Evolutionary conservation across 1,140 invertebrate genomes (phyloP), one percentile per base, ranked within the genome.

Genomic region (Drosophila nebulosa): DNA sequence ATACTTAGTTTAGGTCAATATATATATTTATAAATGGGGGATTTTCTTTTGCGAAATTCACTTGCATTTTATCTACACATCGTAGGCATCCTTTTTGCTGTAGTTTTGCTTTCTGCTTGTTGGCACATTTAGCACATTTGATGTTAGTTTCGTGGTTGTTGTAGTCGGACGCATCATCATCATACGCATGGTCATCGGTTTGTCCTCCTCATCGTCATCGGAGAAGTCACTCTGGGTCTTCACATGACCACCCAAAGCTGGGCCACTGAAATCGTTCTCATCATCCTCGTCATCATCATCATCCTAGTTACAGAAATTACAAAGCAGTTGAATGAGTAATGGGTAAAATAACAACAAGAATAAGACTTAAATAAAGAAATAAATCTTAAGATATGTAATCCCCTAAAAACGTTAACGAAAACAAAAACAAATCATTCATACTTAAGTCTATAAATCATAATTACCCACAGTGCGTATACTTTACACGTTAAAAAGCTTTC

Each of bases 91-190:
- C 89, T 90, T 91, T 76, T 90, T 89, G 39, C 39, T 46, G 61
- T 64, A 74, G 61, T 78, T 88, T 32, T 85, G 64, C 69, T 81
- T 91, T 74, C 74, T 85, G 76, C 69, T 90, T 57, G 71, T 90
- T 91, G 90, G 90, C 90, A 91, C 90, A 78, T 81, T 90, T 59
- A 91, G 80, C 78, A 75, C 85, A 76, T 89, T 91, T 56, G 59
- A 60, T 64, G 50, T 56, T n/a, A 35, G 61, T 46, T 22, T 51
- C 59, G 59, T 62, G 50, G 66, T 63, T 51, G 66, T 69, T 35
- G 77, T 70, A 10, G 83, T 72, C 18, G 77, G 71, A 64, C 74
- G 78, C 86, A 85, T 83, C 79, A 83, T 78, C 83, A 86, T 77
- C 72, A 84, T 68, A 61, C 78, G 81, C 90, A 91, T 91, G 26